phyloP scores from a whole-genome alignment of 2,888 invertebrate genomes.

The Callyntrura guangdongensis region DNA sequence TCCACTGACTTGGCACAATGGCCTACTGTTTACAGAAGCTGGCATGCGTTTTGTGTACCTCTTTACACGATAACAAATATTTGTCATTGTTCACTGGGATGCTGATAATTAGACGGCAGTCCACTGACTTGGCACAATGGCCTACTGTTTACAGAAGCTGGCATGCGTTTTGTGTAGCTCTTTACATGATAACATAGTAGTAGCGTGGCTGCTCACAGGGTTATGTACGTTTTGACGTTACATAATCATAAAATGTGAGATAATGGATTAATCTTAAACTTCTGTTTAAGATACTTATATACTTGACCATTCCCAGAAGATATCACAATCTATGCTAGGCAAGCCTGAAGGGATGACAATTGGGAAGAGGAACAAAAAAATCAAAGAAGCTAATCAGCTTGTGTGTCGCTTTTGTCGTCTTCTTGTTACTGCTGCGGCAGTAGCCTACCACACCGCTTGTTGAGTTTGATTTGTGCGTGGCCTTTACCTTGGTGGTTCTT shows the following conservation, averaged over 20 bases:
- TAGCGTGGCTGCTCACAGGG: too few relatives aligned
- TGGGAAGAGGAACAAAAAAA: constrained; percentile 4
- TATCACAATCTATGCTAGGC: too few relatives aligned
- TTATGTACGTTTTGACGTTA: too few relatives aligned
- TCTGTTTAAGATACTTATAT: constrained; percentile 17
- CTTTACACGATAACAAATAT: not conserved
- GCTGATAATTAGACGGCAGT: too few relatives aligned
- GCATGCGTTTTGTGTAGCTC: not conserved
- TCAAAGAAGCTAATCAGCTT: not conserved
- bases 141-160: not conserved
- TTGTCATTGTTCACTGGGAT: too few relatives aligned
- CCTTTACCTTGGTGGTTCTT: constrained; percentile 38
- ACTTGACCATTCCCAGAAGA: constrained; percentile 22
- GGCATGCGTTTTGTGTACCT: not conserved
- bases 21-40: not conserved
- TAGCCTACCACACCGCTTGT: too few relatives aligned
- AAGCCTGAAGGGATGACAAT: not conserved
- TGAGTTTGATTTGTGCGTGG: constrained; percentile 26
- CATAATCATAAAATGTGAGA: not conserved
- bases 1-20: too few relatives aligned
- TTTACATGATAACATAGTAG: not conserved
- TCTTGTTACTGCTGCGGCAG: not conserved
- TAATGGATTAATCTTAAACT: constrained; percentile 24
- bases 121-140: too few relatives aligned
- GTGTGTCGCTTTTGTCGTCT: not conserved